A percentile compares a stretch with the other conserved stretches of the same genome.
Conservation (phyloP, 2,797 vertebrate genomes). For the Myotis findleyi region DNA sequence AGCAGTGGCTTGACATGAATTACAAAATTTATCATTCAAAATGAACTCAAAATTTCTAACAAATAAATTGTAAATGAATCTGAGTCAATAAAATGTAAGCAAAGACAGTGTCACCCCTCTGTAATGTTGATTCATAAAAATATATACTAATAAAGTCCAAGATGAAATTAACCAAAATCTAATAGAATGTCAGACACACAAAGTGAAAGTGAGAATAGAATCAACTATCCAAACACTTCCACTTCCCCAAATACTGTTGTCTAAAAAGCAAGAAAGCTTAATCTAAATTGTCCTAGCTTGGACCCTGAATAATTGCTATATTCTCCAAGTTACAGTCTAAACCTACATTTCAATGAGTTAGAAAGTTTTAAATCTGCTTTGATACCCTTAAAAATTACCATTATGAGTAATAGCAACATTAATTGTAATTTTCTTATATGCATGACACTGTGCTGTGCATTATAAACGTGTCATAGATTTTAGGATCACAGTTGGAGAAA, state of each 20-base stretch:
- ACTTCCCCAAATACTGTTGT: not conserved
- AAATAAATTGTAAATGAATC: not conserved
- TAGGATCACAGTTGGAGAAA: not conserved
- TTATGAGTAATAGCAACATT: not conserved
- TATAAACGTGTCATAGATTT: not conserved
- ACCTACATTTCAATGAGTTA: not conserved
- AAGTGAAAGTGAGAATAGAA: constrained; percentile 56
- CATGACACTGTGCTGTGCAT: not conserved
- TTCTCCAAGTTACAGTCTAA: not conserved
- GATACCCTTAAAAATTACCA: not conserved
- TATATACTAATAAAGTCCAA: accelerated
- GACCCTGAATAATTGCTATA: not conserved
- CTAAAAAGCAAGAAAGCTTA: constrained; percentile 35
- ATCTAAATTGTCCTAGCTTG: not conserved
- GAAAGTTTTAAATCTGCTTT: not conserved
- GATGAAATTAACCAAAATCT: not conserved
- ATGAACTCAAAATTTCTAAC: not conserved
- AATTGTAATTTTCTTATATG: not conserved
- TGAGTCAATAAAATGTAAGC: constrained; percentile 12
- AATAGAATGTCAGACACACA: not conserved
- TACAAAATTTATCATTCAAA: not conserved
- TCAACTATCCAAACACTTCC: not conserved
- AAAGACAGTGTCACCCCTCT: not conserved
- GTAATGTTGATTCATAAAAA: not conserved
- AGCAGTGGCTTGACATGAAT: not conserved